These are phyloP conservation scores for Trachops cirrhosus DNA, from an alignment of 2,797 vertebrate species.

Conservation along the genomic window DNA sequence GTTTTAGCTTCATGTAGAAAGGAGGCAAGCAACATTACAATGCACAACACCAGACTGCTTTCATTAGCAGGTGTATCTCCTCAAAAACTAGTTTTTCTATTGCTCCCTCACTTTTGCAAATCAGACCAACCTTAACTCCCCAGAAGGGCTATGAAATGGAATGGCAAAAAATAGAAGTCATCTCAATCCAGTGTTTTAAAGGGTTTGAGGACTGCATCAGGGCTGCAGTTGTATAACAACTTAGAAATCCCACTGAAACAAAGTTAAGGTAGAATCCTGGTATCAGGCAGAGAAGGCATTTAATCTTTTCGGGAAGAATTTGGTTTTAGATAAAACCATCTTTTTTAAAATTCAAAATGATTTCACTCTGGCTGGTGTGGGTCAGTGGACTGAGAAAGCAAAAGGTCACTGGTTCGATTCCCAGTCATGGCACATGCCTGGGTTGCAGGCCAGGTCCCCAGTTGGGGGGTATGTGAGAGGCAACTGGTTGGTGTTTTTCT, in stretches of 20 bases:
- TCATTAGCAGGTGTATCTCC: background rate
- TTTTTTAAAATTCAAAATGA: constrained; percentile 7
- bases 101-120: background rate
- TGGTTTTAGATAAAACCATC: background rate
- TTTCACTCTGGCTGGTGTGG: background rate
- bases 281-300: background rate
- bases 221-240: background rate
- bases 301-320: background rate
- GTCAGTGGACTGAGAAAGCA: no score
- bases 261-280: background rate
- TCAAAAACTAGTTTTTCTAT: background rate
- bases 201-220: background rate
- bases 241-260: background rate
- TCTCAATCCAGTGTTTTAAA: background rate
- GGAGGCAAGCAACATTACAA: background rate
- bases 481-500: no score
- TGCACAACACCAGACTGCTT: background rate
- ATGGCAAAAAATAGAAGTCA: background rate
- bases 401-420: no score
- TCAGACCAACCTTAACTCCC: background rate
- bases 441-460: no score
- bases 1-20: background rate
- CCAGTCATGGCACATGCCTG: no score
- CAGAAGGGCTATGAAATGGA: background rate
- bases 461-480: no score